Evolutionary conservation across 2,797 vertebrate species (phyloP), one percentile per base, ranked within the genome.

Genomic region (Gila robusta): DNA sequence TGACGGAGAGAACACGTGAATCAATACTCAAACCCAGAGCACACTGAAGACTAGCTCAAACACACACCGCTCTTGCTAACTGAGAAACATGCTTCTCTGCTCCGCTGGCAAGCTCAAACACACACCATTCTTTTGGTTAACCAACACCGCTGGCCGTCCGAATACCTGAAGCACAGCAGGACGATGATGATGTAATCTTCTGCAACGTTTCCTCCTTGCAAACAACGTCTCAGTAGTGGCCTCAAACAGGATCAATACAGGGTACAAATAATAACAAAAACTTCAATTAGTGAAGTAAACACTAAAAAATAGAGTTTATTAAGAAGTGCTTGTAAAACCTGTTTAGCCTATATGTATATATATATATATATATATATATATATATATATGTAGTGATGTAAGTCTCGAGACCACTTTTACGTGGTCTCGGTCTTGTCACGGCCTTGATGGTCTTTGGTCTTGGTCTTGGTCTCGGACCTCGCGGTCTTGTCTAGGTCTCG

Each of bases 181-280:
- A 32, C 19, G 28, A 81, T 74, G 39, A 69, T 86, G 79, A 79
- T 70, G 84, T 69, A 85, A 77, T 74, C 73, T 41, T 37, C 41
- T 47, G 79, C 67, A 76, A 85, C 37, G 5, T 66, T 72, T 82
- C 49, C 26, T 47, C 54, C 54, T 77, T 6, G 0, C n/a, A 74
- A 76, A 77, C 2, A 76, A 81, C 2, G 35, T 32, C 21, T 62
- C 66, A 49, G 47, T 16, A 28, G 21, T 52, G 23, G 73, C 66
- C 19, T 72, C 23, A 74, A 10, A 70, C 10, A 23, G 6, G 23
- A 88, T 71, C 52, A 56, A 88, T 73, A 78, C 64, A 19, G 28
- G 78, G 62, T 49, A 32, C 14, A 72, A 81, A 84, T 54, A 74
- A 83, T 73, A 74, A 83, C n/a, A 59, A 47, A 32, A 62, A 56